A percentile compares a stretch with the other conserved stretches of the same genome.
Conservation (phyloP, 2,113 vertebrate species). For the Acanthisitta chloris region DNA sequence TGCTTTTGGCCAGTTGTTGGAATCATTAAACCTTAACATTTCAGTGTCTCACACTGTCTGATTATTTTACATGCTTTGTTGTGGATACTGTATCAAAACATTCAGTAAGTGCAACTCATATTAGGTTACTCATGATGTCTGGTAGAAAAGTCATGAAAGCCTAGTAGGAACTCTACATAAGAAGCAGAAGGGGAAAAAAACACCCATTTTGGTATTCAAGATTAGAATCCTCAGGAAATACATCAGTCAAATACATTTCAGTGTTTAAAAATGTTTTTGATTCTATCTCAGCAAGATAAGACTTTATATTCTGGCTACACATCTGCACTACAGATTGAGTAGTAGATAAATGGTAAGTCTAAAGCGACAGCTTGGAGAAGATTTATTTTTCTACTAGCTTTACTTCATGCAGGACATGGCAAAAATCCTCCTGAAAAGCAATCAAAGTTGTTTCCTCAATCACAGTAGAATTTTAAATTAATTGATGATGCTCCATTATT, state of each 20-base stretch:
- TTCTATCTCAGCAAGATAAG: neutral
- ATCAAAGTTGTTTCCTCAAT: neutral
- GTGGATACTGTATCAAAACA: neutral
- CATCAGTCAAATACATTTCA: neutral
- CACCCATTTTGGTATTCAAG: neutral
- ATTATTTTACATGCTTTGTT: neutral
- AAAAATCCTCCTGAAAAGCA: neutral
- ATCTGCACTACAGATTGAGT: neutral
- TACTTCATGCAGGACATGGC: neutral
- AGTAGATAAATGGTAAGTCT: neutral
- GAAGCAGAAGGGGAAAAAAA: neutral
- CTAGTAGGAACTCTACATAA: neutral
- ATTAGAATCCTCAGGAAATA: neutral
- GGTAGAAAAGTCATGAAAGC: neutral
- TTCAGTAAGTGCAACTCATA: neutral
- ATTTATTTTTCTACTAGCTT: neutral
- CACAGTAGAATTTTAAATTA: neutral
- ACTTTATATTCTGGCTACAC: neutral
- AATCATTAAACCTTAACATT: too few species aligned
- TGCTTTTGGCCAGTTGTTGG: too few species aligned
- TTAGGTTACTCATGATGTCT: rapidly evolving
- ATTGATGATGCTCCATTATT: neutral
- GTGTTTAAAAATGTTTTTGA: neutral
- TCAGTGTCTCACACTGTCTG: too few species aligned
- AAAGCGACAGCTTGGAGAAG: neutral